Evolutionary conservation across 1,140 invertebrate genomes (phyloP).

Genomic region (Leptinotarsa lineolata): DNA sequence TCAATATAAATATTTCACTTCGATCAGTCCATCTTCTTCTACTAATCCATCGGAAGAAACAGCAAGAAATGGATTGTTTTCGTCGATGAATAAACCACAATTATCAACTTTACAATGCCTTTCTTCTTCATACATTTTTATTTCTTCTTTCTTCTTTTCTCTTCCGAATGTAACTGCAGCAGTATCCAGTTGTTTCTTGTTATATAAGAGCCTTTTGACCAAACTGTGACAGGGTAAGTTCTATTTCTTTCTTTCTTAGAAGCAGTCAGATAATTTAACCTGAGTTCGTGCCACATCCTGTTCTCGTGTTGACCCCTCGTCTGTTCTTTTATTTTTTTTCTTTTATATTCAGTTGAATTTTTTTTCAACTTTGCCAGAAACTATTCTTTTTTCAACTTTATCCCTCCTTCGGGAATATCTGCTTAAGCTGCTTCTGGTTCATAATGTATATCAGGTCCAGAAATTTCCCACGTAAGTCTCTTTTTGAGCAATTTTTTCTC

Average conservation of each 20-base stretch:
- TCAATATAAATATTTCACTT: slow-evolving; percentile 6
- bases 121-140: slow-evolving; percentile 15
- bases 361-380: slow-evolving; percentile 16
- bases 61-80: slow-evolving; percentile 13
- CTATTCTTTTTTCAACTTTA: slow-evolving; percentile 8
- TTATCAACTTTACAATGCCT: slow-evolving; percentile 6
- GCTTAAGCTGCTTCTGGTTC: not conserved
- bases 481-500: not conserved
- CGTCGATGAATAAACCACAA: slow-evolving; percentile 4
- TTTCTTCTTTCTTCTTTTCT: not conserved
- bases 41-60: slow-evolving; percentile 14
- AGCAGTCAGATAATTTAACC: slow-evolving; percentile 17
- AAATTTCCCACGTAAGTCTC: not conserved
- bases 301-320: slow-evolving; percentile 14
- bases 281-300: slow-evolving; percentile 10
- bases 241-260: not conserved
- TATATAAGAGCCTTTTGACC: slow-evolving; percentile 12
- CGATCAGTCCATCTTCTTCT: slow-evolving; percentile 14
- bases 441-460: no score
- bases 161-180: slow-evolving; percentile 12
- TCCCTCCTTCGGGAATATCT: not conserved
- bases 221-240: not conserved
- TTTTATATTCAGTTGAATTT: slow-evolving; percentile 11
- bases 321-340: slow-evolving; percentile 6
- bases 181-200: slow-evolving; percentile 13